These are phyloP conservation scores for Drosophila emarginata DNA, from an alignment of 2,888 invertebrate species.

Conservation along the genomic window DNA sequence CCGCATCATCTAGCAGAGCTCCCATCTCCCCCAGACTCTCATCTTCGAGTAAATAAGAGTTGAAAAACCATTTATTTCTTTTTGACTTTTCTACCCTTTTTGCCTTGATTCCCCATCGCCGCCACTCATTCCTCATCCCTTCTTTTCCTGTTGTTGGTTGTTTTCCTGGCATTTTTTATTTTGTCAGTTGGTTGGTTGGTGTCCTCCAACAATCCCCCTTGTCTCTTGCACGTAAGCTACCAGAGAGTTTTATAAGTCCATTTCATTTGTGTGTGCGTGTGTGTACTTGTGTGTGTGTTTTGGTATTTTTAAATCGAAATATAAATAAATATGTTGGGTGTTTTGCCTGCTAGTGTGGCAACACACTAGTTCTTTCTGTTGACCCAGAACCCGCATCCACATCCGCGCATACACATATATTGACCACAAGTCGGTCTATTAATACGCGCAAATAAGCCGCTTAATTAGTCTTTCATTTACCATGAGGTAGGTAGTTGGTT, in stretches of 20 bases:
- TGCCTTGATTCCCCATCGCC: not conserved
- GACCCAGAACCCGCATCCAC: conserved; percentile 37
- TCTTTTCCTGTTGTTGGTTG: not conserved
- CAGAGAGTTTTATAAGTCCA: conserved; percentile 70
- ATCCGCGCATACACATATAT: conserved; percentile 13
- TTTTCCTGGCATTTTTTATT: too few species aligned
- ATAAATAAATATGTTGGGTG: conserved; percentile 62
- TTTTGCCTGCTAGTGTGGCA: conserved; percentile 36
- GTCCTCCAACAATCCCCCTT: not conserved
- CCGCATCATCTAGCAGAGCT: conserved; percentile 17
- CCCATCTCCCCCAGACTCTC: not conserved
- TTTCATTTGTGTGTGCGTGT: conserved; percentile 49
- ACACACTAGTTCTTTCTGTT: conserved; percentile 15
- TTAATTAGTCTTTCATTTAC: conserved; percentile 76
- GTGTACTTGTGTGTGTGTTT: conserved; percentile 36
- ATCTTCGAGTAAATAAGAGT: conserved; percentile 66
- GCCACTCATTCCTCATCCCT: not conserved
- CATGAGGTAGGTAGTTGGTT: conserved; percentile 38
- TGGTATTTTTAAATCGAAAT: conserved; percentile 72
- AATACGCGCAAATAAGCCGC: conserved; percentile 76
- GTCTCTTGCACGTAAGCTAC: conserved; percentile 58
- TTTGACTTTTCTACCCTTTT: conserved; percentile 69
- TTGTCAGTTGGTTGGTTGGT: not conserved
- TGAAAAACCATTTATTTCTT: conserved; percentile 73
- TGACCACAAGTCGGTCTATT: conserved; percentile 73